Evolutionary conservation across 2,888 invertebrate genomes (phyloP).

Genomic region (Allygus modestus): DNA sequence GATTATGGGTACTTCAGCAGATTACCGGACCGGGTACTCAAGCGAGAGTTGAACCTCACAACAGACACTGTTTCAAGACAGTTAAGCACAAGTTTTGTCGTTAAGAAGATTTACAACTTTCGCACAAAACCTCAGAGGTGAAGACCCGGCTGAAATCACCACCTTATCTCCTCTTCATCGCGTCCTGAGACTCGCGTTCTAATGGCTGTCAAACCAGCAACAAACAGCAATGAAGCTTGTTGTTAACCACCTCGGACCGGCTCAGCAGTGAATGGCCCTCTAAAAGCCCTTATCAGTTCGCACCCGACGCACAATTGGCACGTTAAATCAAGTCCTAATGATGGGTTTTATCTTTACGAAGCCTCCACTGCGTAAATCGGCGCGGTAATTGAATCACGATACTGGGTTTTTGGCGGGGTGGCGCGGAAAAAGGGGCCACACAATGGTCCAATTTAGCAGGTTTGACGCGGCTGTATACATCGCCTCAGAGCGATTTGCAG

Average conservation of each 20-base stretch:
- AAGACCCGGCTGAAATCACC: neutral
- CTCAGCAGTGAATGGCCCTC: neutral
- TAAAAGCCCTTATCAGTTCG: slow-evolving; percentile 48
- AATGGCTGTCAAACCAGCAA: slow-evolving; percentile 2
- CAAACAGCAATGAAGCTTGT: neutral
- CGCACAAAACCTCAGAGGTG: slow-evolving; percentile 11
- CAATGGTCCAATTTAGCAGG: slow-evolving; percentile 49
- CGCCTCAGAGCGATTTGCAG: neutral
- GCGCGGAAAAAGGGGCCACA: neutral
- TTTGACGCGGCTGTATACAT: slow-evolving; percentile 10
- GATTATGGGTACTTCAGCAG: slow-evolving; percentile 11
- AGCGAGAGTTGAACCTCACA: neutral
- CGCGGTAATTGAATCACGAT: slow-evolving; percentile 14
- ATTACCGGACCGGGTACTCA: neutral
- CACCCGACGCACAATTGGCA: slow-evolving; percentile 19
- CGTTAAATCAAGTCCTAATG: slow-evolving; percentile 52
- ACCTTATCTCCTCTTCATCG: neutral
- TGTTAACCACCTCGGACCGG: neutral
- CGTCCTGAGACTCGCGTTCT: neutral
- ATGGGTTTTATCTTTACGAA: slow-evolving; percentile 41
- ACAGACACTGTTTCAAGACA: slow-evolving; percentile 8
- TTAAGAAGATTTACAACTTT: slow-evolving; percentile 29
- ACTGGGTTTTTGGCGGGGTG: slow-evolving; percentile 13
- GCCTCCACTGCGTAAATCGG: slow-evolving; percentile 31
- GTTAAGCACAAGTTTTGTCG: neutral